Evolutionary conservation across 2,888 invertebrate genomes (phyloP), one percentile per base, ranked within the genome.

Genomic region (Apotomis betuletana): DNA sequence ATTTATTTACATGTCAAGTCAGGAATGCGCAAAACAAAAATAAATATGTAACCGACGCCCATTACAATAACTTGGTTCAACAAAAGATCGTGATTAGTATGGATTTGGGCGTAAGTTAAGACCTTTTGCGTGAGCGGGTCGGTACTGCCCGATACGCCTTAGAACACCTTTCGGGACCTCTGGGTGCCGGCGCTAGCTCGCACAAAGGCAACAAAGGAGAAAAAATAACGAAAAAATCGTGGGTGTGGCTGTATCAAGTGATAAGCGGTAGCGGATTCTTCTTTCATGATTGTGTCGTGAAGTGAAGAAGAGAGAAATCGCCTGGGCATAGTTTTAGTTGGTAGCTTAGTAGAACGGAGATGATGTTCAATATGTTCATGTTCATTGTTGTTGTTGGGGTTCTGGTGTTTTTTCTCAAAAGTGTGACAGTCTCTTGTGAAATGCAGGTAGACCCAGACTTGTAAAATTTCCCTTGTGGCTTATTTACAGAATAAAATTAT

Each of bases 41-140:
- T 93, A 92, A 92, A 92, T 92, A 92, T 92, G 89, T 91, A 90
- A 89, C 87, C 85, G 89, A 86, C 86, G 87, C 87, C 87, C 87
- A 89, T 89, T 87, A 87, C 85, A 81, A 44, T 8, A 0, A 5
- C 9, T n/a, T 46, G 2, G 3, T 10, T 36, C 0, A n/a, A 15
- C 55, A 57, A 46, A 65, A 65, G 44, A 55, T n/a, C 46, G 12
- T 57, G n/a, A 65, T 27, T n/a, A n/a, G 10, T 15, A n/a, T 46
- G 10, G 44, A 54, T 36, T 64, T 57, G 27, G 8, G 46, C 0
- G 4, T 46, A 27, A 55, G 44, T 46, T 65, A 54, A 3, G 46
- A 65, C 44, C 27, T 65, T 65, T 57, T n/a, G 49, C 36, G 27
- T 15, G 5, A 46, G 38, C 6, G 4, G 51, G 49, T 15, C 49